phyloP scores from a whole-genome alignment of 2,797 vertebrate species.

The Lutjanus campechanus region DNA sequence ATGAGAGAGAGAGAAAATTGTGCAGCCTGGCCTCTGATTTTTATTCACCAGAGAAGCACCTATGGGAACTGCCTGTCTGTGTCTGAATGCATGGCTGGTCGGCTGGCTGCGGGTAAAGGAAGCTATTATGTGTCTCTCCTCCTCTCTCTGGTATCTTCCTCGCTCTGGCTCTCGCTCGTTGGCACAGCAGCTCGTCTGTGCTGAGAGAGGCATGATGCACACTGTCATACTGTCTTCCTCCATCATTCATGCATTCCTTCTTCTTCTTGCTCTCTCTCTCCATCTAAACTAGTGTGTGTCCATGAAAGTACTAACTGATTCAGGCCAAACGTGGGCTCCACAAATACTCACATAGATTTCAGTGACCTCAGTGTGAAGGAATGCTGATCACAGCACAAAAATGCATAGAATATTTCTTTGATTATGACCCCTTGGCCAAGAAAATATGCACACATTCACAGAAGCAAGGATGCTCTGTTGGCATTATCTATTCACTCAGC shows the following conservation, averaged over 20 bases:
- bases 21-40: conserved; percentile 41
- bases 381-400: conserved; percentile 29
- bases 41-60: conserved; percentile 59
- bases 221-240: conserved; percentile 52
- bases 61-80: conserved; percentile 64
- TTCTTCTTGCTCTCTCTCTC: background rate
- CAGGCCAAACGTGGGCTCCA: background rate
- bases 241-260: conserved; percentile 50
- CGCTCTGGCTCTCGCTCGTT: conserved; percentile 36
- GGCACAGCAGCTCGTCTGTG: conserved; percentile 42
- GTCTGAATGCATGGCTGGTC: conserved; percentile 55
- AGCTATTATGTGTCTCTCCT: conserved; percentile 42
- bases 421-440: background rate
- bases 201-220: conserved; percentile 54
- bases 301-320: background rate
- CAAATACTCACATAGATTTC: conserved; percentile 17
- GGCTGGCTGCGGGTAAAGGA: conserved; percentile 53
- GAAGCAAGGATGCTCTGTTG: background rate
- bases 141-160: conserved; percentile 33
- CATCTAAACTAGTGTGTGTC: background rate
- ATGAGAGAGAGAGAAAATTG: conserved; percentile 26
- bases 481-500: conserved; percentile 5
- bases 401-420: conserved; percentile 5
- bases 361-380: conserved; percentile 15
- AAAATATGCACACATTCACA: conserved; percentile 21